Evolutionary conservation across 1,140 invertebrate species (phyloP).

Genomic region (Aphis gossypii): DNA sequence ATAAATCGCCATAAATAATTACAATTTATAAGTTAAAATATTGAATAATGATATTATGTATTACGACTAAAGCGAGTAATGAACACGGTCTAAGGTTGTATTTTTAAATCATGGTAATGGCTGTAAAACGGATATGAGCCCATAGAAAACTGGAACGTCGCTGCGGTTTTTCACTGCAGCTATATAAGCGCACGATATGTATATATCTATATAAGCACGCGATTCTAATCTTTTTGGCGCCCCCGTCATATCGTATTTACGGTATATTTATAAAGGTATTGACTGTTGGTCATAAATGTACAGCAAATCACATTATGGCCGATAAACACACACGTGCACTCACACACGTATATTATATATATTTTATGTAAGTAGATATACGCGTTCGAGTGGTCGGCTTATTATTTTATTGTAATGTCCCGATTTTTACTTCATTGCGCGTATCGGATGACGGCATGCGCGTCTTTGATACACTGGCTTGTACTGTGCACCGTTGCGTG

Average conservation of each 20-base stretch:
- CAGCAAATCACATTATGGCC: not conserved
- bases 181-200: not conserved
- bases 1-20: not conserved
- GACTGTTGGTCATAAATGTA: not conserved
- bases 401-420: not conserved
- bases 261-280: not conserved
- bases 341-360: too few relatives aligned
- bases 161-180: not conserved
- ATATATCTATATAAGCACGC: not conserved
- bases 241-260: not conserved
- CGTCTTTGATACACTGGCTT: not conserved
- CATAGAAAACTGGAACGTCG: not conserved
- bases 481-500: not conserved
- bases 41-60: not conserved
- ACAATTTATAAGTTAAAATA: not conserved
- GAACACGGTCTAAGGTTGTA: not conserved
- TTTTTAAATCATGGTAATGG: not conserved
- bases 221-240: not conserved
- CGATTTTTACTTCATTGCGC: not conserved
- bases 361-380: too few relatives aligned
- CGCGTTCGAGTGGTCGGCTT: not conserved
- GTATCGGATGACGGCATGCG: not conserved
- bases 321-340: too few relatives aligned
- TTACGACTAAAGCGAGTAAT: not conserved
- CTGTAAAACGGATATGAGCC: not conserved